A percentile compares a stretch with the other conserved stretches of the same genome.
Conservation (phyloP, 92 coral and sea anemone genomes). For the Scolanthus callimorphus region DNA sequence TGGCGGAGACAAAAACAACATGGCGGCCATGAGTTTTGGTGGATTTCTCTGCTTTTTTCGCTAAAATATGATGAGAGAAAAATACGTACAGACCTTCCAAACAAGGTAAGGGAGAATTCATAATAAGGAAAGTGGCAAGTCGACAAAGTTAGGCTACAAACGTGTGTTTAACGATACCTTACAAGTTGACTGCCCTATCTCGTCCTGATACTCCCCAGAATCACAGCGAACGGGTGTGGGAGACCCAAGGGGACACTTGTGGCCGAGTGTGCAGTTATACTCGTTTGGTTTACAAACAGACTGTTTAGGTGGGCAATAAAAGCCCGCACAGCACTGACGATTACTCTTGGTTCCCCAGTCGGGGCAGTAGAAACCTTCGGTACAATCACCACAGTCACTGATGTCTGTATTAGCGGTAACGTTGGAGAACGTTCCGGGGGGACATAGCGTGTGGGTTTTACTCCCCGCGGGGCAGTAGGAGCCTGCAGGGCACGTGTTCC, state of each 20-base stretch:
- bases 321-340: slow-evolving; percentile 74
- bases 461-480: slow-evolving; percentile 80
- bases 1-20: no score
- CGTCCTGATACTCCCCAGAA: slow-evolving; percentile 86
- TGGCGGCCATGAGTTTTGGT: no score
- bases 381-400: slow-evolving; percentile 71
- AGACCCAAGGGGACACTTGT: slow-evolving; percentile 79
- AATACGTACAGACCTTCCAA: no score
- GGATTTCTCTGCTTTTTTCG: no score
- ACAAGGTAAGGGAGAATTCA: no score
- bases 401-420: slow-evolving; percentile 54
- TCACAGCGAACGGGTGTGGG: slow-evolving; percentile 72
- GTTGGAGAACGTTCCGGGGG: slow-evolving; percentile 83
- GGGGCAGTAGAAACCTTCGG: slow-evolving; percentile 75
- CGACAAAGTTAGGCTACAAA: no score
- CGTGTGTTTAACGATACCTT: slow-evolving; percentile 63
- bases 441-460: slow-evolving; percentile 57
- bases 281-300: slow-evolving; percentile 57
- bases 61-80: no score
- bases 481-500: slow-evolving; percentile 84
- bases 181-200: slow-evolving; percentile 48
- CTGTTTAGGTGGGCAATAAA: slow-evolving; percentile 90
- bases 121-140: no score
- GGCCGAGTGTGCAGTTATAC: slow-evolving; percentile 73
- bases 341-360: slow-evolving; percentile 68